These are phyloP conservation scores for Acrossocheilus wenchowensis DNA, from an alignment of 2,797 vertebrate species.

Conservation along the genomic window DNA sequence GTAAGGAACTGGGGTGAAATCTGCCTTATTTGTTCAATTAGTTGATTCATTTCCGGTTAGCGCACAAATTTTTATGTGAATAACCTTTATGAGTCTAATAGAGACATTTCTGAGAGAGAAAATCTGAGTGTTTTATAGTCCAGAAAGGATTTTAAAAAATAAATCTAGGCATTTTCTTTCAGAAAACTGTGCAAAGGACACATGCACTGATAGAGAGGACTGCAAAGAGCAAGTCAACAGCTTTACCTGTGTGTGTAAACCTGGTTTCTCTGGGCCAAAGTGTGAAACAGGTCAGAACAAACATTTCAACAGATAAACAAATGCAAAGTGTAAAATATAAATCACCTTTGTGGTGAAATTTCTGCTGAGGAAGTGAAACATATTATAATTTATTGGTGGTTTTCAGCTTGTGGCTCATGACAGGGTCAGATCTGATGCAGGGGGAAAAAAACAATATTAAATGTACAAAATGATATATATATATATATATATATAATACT, in stretches of 20 bases:
- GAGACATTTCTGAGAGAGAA: neutral
- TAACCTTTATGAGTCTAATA: neutral
- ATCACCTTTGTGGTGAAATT: neutral
- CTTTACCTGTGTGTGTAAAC: slow-evolving; percentile 72
- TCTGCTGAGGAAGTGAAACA: neutral
- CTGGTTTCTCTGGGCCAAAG: slow-evolving; percentile 60
- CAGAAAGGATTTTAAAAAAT: neutral
- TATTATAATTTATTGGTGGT: neutral
- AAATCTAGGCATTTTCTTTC: slow-evolving; percentile 26
- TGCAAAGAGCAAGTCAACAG: slow-evolving; percentile 74
- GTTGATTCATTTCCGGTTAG: neutral
- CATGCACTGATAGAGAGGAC: slow-evolving; percentile 65
- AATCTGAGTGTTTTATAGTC: neutral
- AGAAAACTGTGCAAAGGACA: slow-evolving; percentile 72
- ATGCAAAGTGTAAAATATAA: neutral
- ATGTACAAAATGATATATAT: neutral
- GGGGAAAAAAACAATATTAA: neutral
- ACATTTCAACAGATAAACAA: neutral
- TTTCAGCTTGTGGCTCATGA: neutral
- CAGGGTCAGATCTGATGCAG: neutral
- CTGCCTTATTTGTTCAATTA: neutral
- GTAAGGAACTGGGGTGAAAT: slow-evolving; percentile 56
- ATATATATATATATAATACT: neutral
- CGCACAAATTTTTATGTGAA: neutral
- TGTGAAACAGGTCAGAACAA: slow-evolving; percentile 31